Evolutionary conservation across 1,140 invertebrate genomes (phyloP), one percentile per base, ranked within the genome.

Genomic region (Drosophila obscura): DNA sequence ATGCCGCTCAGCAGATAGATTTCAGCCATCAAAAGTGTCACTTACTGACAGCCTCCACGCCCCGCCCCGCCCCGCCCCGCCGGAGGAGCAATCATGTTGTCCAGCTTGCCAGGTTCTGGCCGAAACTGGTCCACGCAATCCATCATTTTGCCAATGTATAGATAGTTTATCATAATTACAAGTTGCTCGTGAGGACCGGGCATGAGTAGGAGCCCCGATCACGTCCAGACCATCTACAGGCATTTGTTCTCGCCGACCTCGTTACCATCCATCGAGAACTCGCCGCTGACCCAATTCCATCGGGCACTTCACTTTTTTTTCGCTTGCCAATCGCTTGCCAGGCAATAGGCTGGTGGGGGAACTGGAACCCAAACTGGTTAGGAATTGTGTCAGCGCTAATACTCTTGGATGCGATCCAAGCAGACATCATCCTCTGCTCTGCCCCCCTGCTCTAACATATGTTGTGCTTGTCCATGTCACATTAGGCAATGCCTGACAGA

Each of bases 101-200:
- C 59, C 55, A 73, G 7, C 22, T 58, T 57, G 53, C 46, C 13
- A 41, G 39, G 24, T 5, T 71, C 28, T 72, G 65, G 52, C 57
- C 50, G 39, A 68, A 76, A 76, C 73, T 68, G 73, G 73, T 83
- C 60, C 48, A 41, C 7, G 82, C 65, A 64, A 80, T 85, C 59
- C 82, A 81, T 85, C 82, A 80, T 59, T 56, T 66, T 22, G 49
- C 52, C 64, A 63, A 57, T 62, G 43, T 24, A 31, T 16, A 61
- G 78, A 78, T 87, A 58, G 62, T 85, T 85, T 80, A 81, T 87
- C 77, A 77, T 78, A 81, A 85, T 84, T 85, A 80, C 77, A 60
- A 68, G 31, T 15, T n/a, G 13, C 26, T 39, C 53, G n/a, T 60
- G 35, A 52, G 57, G 52, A 52, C 43, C 44, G 15, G 19, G 41